phyloP scores from a whole-genome alignment of 2,888 invertebrate genomes.

The Pyrgus malvae region DNA sequence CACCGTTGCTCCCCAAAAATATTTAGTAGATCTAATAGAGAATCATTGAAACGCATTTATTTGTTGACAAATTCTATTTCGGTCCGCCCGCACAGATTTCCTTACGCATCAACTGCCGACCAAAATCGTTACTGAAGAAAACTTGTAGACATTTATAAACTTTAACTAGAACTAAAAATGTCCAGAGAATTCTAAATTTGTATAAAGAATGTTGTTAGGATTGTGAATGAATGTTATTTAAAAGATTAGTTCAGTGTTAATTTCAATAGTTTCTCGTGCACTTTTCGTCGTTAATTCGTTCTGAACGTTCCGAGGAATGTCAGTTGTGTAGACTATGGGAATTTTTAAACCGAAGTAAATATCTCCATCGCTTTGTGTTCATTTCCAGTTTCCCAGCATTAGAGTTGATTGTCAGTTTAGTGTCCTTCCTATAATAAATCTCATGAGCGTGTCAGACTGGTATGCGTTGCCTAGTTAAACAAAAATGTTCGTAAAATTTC shows the following conservation, averaged over 20 bases:
- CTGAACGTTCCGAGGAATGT: constrained; percentile 50
- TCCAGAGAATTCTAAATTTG: constrained; percentile 64
- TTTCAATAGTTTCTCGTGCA: constrained; percentile 58
- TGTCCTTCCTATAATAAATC: constrained; percentile 64
- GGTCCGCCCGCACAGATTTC: constrained; percentile 40
- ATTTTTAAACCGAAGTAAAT: constrained; percentile 65
- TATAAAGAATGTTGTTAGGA: constrained; percentile 58
- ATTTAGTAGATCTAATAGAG: constrained; percentile 64
- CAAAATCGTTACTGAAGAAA: constrained; percentile 48
- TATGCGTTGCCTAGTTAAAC: constrained; percentile 45
- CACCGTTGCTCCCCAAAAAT: constrained; percentile 76
- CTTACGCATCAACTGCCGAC: constrained; percentile 34
- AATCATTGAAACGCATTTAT: constrained; percentile 57
- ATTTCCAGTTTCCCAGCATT: constrained; percentile 61
- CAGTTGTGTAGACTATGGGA: constrained; percentile 52
- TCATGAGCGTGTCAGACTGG: constrained; percentile 39
- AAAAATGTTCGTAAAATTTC: constrained; percentile 47
- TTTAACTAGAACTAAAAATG: constrained; percentile 29
- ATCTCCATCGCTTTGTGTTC: constrained; percentile 66
- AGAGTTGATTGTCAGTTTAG: constrained; percentile 59
- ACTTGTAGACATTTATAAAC: constrained; percentile 15
- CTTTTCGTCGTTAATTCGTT: constrained; percentile 69
- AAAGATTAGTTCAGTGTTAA: constrained; percentile 61
- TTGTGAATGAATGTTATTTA: constrained; percentile 50
- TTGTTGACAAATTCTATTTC: constrained; percentile 65